phyloP scores from a whole-genome alignment of 2,797 vertebrate species.

The Calcarius lapponicus region DNA sequence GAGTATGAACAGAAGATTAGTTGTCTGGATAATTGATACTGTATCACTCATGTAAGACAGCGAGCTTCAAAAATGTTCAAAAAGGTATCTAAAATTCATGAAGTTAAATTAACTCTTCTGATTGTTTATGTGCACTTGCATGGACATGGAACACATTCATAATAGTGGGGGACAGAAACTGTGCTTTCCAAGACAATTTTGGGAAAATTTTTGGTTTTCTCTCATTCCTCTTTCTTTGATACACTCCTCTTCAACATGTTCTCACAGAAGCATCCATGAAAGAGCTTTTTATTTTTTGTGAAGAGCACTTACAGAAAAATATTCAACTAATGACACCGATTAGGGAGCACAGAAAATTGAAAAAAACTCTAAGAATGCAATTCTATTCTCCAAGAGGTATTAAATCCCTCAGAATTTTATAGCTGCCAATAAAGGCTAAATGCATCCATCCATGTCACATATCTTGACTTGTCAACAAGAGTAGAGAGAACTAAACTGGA shows the following conservation, averaged over 20 bases:
- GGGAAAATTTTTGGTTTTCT: not conserved
- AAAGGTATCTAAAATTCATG: not conserved
- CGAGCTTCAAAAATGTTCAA: not conserved
- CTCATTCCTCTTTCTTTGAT: not conserved
- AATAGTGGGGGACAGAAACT: not conserved
- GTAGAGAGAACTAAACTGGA: not conserved
- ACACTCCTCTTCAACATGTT: not conserved
- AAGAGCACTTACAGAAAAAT: not conserved
- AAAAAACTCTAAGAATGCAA: not conserved
- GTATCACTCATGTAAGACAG: rapidly evolving
- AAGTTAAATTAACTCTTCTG: not conserved
- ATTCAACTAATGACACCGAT: not conserved
- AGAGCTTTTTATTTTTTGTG: not conserved
- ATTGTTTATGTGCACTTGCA: not conserved
- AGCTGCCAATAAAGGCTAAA: not conserved
- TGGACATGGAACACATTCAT: not conserved
- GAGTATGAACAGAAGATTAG: rapidly evolving
- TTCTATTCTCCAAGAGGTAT: not conserved
- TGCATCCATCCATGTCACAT: no score
- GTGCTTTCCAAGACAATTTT: not conserved
- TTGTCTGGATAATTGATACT: not conserved
- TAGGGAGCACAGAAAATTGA: not conserved
- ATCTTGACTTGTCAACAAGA: not conserved
- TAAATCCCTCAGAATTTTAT: not conserved
- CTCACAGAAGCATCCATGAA: not conserved